These are phyloP conservation scores for Papilio demoleus DNA, from an alignment of 2,888 invertebrate genomes.

Conservation along the genomic window DNA sequence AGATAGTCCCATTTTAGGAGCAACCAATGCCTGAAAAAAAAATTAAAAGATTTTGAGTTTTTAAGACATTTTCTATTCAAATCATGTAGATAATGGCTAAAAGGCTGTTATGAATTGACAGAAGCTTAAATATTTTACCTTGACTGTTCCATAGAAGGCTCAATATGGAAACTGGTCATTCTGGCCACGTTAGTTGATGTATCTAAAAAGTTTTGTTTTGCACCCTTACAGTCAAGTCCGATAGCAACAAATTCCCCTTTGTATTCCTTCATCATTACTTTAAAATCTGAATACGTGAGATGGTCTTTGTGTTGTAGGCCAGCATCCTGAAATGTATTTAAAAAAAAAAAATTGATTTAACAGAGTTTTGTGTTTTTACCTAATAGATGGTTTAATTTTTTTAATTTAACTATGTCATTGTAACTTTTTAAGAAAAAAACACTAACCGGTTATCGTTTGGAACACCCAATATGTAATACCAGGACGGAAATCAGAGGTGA, in stretches of 20 bases:
- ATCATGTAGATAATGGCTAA: too few relatives aligned
- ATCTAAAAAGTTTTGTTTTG: conserved; percentile 96
- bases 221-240: conserved; percentile 96
- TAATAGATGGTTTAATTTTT: too few relatives aligned
- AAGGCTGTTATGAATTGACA: too few relatives aligned
- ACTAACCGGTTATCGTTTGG: too few relatives aligned
- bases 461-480: conserved; percentile 98
- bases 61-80: too few relatives aligned
- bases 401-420: too few relatives aligned
- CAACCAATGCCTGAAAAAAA: conserved; percentile 85
- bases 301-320: conserved; percentile 95
- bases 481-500: conserved; percentile 96
- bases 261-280: conserved; percentile 98
- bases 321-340: conserved; percentile 90
- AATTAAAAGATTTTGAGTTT: too few relatives aligned
- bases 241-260: conserved; percentile 98
- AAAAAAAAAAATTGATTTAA: too few relatives aligned
- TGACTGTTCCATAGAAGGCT: conserved; percentile 88
- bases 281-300: conserved; percentile 95
- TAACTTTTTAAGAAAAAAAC: too few relatives aligned
- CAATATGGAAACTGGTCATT: conserved; percentile 97
- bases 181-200: conserved; percentile 97
- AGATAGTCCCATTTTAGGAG: conserved; percentile 92
- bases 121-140: too few relatives aligned
- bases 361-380: too few relatives aligned